Percentiles rank a stretch among this genome's conserved stretches.
Conservation (phyloP, 2,888 invertebrate genomes). For the Cephus rjabovi region DNA sequence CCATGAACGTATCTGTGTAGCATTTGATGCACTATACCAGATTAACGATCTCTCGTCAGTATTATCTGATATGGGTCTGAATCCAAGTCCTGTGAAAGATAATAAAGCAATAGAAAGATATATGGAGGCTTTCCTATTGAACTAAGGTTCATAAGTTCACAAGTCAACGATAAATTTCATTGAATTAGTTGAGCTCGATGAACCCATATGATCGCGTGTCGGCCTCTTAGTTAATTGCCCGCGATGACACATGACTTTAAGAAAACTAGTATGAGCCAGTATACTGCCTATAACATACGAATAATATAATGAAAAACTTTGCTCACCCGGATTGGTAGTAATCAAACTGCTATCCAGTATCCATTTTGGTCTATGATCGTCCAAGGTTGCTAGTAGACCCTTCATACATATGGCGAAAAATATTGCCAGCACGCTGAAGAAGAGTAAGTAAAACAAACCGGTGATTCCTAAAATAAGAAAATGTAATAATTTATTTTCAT, state of each 20-base stretch:
- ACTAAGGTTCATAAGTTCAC: not conserved
- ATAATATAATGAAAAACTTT: not conserved
- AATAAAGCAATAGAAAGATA: slow-evolving; percentile 6
- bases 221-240: not conserved
- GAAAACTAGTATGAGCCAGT: not conserved
- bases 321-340: slow-evolving; percentile 76
- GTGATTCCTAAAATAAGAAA: slow-evolving; percentile 79
- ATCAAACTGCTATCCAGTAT: slow-evolving; percentile 82
- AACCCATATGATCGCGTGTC: not conserved
- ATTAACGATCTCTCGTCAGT: slow-evolving; percentile 74
- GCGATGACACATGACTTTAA: not conserved
- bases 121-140: not conserved
- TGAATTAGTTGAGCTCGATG: not conserved
- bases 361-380: slow-evolving; percentile 80
- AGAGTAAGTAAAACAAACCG: slow-evolving; percentile 85
- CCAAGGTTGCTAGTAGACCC: slow-evolving; percentile 79
- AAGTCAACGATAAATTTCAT: not conserved
- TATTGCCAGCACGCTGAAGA: slow-evolving; percentile 85
- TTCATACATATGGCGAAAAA: slow-evolving; percentile 90
- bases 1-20: slow-evolving; percentile 70
- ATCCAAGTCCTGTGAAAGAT: slow-evolving; percentile 72
- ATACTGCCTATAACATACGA: too few species aligned
- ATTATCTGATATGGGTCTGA: slow-evolving; percentile 71
- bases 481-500: not conserved
- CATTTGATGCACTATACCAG: slow-evolving; percentile 70